phyloP scores from a whole-genome alignment of 2,888 invertebrate genomes.

The Cheiracanthium punctorium region DNA sequence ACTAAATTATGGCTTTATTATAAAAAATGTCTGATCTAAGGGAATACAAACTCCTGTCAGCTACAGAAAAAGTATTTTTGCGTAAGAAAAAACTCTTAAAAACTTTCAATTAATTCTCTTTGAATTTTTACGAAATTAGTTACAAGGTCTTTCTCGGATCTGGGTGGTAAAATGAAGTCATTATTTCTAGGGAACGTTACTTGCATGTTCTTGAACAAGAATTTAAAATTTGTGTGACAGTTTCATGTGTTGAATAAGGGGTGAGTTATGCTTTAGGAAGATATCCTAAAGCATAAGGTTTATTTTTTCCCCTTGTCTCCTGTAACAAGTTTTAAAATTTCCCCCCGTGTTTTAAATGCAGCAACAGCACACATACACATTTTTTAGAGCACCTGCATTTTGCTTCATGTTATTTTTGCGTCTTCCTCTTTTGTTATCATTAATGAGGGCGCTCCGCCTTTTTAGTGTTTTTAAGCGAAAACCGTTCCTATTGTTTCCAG shows the following conservation, averaged over 20 bases:
- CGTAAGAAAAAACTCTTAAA: too few relatives aligned
- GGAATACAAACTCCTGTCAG: too few relatives aligned
- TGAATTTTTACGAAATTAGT: too few relatives aligned
- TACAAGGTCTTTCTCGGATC: too few relatives aligned
- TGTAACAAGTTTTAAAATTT: slow-evolving; percentile 4
- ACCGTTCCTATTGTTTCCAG: neutral
- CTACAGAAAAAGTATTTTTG: too few relatives aligned
- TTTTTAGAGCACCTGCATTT: slow-evolving; percentile 20
- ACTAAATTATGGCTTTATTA: too few relatives aligned
- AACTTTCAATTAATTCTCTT: too few relatives aligned
- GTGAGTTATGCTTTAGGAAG: neutral
- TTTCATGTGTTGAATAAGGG: neutral
- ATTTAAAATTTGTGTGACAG: neutral
- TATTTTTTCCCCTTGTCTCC: neutral
- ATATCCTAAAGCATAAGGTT: too few relatives aligned
- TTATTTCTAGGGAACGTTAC: too few relatives aligned
- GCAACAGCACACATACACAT: slow-evolving; percentile 17
- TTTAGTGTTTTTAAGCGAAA: slow-evolving; percentile 65
- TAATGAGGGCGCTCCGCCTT: slow-evolving; percentile 61
- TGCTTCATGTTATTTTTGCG: slow-evolving; percentile 21
- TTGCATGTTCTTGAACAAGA: too few relatives aligned
- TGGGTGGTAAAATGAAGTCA: too few relatives aligned
- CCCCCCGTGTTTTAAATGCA: neutral
- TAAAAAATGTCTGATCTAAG: too few relatives aligned
- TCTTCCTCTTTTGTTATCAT: slow-evolving; percentile 32